Percentiles rank a stretch among this genome's conserved stretches.
These are phyloP conservation scores for Leptinotarsa tumamoca DNA, from an alignment of 2,888 invertebrate species.

Conservation along the genomic window DNA sequence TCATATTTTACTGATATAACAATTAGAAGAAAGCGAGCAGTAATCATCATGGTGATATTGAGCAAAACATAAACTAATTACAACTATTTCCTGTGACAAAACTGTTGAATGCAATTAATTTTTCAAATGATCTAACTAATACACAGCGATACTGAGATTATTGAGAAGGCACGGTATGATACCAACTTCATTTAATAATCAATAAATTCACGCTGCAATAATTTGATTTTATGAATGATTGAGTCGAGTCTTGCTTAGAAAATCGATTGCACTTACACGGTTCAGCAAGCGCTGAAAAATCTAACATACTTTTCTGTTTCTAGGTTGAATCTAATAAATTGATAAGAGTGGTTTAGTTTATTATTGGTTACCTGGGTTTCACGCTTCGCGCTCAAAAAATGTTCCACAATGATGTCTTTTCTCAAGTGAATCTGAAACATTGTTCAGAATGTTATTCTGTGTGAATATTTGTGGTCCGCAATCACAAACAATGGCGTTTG, in stretches of 20 bases:
- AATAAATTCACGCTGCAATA: slow-evolving; percentile 44
- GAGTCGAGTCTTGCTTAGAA: slow-evolving; percentile 45
- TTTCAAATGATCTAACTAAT: background rate
- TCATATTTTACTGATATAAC: too few species aligned
- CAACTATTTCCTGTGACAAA: background rate
- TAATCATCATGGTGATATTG: too few species aligned
- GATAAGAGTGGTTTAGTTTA: slow-evolving; percentile 14
- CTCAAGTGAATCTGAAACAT: background rate
- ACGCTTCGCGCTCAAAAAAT: slow-evolving; percentile 15
- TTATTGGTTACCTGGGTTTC: slow-evolving; percentile 19
- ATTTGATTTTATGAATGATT: slow-evolving; percentile 54
- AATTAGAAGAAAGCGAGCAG: too few species aligned
- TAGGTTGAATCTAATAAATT: slow-evolving; percentile 18
- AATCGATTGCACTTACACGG: slow-evolving; percentile 37
- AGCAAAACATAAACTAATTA: too few species aligned
- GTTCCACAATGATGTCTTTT: background rate
- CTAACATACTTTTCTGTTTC: slow-evolving; percentile 20
- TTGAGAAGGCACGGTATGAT: background rate
- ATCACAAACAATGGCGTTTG: background rate
- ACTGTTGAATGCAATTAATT: background rate
- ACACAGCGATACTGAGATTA: too few species aligned
- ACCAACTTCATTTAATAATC: slow-evolving; percentile 26
- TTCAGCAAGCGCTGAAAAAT: slow-evolving; percentile 32
- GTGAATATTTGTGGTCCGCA: slow-evolving; percentile 18
- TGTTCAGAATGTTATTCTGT: slow-evolving; percentile 1